Base-by-base conservation (phyloP, 2,113 vertebrate genomes). In the Pseudolaguvia tuberculata region DNA sequence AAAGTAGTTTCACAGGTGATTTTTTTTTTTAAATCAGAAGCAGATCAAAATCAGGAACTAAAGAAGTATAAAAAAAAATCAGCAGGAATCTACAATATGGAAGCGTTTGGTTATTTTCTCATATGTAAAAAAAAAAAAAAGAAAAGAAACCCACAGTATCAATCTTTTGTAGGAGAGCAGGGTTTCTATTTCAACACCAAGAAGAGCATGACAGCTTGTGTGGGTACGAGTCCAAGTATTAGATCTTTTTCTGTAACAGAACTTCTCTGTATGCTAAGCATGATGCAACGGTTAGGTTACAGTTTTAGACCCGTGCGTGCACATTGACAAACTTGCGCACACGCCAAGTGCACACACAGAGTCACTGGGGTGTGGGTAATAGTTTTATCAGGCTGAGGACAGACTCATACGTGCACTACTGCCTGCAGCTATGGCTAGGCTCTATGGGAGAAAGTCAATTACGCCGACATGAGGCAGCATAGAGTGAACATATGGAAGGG, bases 381-480 rank as follows among this genome's bases (percentile, higher is more conserved):
- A 72, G 82, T 83, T 80, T 81, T 81, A 83, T 83, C 82, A 83
- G 82, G 79, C 79, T 81, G 79, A 77, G 61, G 67, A 66, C 82
- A 83, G 82, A 68, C 82, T 77, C 55, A 29, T 67, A 15, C 76
- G 76, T 78, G 79, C 81, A 81, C 82, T 79, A 45, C 73, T 79
- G 82, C 82, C 77, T 83, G 73, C 79, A 83, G 82, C 79, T 74
- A 83, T 68, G 81, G 81, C 81, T 83, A 79, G 81, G 79, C 70
- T 83, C 81, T 75, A 75, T 79, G 82, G 82, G 79, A 83, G 79
- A 79, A 83, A 83, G 82, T 83, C 82, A 83, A 81, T 83, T 83
- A 83, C 62, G 53, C 70, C 71, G 15, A 75, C 79, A 81, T 79
- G 82, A 83, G 78, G 76, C 70, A 74, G 79, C 82, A 79, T 62